Conservation (phyloP, 2,113 vertebrate genomes). For the Percina caprodes region DNA sequence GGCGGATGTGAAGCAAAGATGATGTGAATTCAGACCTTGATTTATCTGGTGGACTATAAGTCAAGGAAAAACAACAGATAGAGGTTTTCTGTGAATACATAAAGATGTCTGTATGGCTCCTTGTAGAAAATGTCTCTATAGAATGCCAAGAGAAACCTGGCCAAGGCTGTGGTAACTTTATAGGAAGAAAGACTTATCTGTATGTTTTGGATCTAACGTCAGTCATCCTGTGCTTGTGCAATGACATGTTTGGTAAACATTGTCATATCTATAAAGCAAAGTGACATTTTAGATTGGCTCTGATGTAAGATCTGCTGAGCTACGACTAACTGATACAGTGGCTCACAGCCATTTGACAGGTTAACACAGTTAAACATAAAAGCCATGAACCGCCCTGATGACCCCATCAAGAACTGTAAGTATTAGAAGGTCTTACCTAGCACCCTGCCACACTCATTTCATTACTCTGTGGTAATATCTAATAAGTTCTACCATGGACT, state of each 20-base stretch:
- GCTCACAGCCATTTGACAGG: no score
- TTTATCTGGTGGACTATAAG: neutral
- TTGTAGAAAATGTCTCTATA: neutral
- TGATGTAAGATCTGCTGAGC: neutral
- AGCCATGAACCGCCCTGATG: no score
- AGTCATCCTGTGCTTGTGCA: neutral
- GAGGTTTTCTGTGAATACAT: neutral
- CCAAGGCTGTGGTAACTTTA: neutral
- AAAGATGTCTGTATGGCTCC: constrained; percentile 7
- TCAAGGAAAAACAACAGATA: neutral
- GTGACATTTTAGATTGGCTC: neutral
- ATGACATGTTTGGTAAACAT: neutral
- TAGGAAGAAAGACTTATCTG: neutral
- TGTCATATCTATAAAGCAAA: neutral
- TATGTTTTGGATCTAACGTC: neutral
- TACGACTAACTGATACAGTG: neutral
- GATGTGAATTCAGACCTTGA: neutral
- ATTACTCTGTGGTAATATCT: no score
- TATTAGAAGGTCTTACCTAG: no score
- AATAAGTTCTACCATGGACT: no score
- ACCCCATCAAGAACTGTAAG: no score
- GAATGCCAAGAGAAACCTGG: neutral
- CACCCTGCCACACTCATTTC: no score
- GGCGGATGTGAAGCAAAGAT: constrained; percentile 2
- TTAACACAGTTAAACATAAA: no score